Evolutionary conservation across 2,113 vertebrate genomes (phyloP).

Genomic region (Sterrhoptilus dennistouni): DNA sequence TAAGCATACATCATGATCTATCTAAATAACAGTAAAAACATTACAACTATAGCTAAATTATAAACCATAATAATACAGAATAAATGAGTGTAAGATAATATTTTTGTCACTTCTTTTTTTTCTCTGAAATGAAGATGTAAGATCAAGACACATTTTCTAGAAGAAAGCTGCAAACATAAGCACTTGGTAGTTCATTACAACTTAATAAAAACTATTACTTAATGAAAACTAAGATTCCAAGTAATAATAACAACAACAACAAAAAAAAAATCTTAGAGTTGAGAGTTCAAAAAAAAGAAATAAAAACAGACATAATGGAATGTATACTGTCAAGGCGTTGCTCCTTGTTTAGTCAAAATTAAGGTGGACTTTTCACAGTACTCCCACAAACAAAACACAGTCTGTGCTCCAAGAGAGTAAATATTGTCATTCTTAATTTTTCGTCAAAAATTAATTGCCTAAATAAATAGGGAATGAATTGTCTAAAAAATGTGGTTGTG

Average conservation of each 20-base stretch:
- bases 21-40: not conserved
- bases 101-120: not conserved
- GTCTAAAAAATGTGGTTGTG: not conserved
- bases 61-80: not conserved
- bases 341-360: not conserved
- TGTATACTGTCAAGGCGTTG: not conserved
- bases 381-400: not conserved
- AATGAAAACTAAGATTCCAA: not conserved
- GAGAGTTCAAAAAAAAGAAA: not conserved
- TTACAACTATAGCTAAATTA: not conserved
- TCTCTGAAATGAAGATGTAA: not conserved
- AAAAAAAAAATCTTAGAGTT: not conserved
- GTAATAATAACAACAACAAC: not conserved
- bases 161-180: not conserved
- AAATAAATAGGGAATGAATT: not conserved
- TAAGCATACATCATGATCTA: not conserved
- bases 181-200: not conserved
- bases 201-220: not conserved
- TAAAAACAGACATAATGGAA: not conserved
- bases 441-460: not conserved
- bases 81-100: not conserved
- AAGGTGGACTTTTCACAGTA: not conserved
- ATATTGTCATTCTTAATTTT: not conserved
- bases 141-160: not conserved
- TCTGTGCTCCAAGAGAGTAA: not conserved